Conservation (phyloP, 2,888 invertebrate species). For the Hypomecis atomaria region DNA sequence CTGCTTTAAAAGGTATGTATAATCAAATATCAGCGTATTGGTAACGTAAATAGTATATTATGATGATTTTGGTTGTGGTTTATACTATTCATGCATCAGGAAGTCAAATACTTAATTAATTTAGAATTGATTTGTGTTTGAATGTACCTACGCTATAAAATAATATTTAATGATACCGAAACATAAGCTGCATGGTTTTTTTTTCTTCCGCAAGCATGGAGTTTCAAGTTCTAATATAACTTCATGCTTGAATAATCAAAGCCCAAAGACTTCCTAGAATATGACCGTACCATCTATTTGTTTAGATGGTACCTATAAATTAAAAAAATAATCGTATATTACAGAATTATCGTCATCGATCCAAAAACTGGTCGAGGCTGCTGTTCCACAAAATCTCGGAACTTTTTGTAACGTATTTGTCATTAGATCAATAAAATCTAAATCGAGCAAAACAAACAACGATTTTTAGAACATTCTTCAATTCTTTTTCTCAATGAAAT, state of each 20-base stretch:
- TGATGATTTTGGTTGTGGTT: constrained; percentile 13
- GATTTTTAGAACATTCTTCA: no score
- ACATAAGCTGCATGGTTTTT: background rate
- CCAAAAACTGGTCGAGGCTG: no score
- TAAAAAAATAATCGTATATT: no score
- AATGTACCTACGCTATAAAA: constrained; percentile 13
- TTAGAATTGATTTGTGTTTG: constrained; percentile 5
- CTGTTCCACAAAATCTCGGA: no score
- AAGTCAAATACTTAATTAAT: constrained; percentile 18
- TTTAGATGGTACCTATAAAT: no score
- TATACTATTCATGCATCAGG: constrained; percentile 18
- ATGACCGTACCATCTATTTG: no score
- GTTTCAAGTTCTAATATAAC: background rate
- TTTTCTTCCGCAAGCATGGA: background rate
- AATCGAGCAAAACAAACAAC: no score
- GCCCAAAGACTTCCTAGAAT: background rate
- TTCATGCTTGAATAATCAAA: background rate
- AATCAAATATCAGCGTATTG: constrained; percentile 14
- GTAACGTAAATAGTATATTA: background rate
- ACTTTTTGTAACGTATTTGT: no score
- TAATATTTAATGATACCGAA: constrained; percentile 7
- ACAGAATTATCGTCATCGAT: no score
- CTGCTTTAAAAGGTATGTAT: background rate
- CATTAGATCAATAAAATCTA: no score
- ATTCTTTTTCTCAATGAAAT: no score